Evolutionary conservation across 1,140 invertebrate species (phyloP).

Genomic region (Chrysomallon squamiferum): DNA sequence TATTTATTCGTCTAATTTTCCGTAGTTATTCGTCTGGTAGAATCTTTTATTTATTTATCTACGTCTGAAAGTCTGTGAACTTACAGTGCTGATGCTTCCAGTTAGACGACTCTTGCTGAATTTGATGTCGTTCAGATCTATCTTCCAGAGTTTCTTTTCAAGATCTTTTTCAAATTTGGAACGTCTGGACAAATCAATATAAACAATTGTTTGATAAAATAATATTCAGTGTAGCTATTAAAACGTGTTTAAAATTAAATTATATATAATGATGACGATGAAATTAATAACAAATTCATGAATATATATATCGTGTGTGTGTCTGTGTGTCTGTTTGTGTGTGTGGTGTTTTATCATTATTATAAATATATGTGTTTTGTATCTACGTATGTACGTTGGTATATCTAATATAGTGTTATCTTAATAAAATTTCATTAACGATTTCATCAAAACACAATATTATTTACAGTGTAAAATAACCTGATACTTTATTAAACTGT

Average conservation of each 20-base stretch:
- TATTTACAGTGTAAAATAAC: too few relatives aligned
- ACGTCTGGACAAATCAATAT: slow-evolving; percentile 70
- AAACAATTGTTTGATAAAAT: slow-evolving; percentile 5
- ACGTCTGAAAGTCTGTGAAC: too few relatives aligned
- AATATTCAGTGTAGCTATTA: neutral
- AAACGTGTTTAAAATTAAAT: neutral
- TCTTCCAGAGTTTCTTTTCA: slow-evolving; percentile 91
- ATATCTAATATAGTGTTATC: too few relatives aligned
- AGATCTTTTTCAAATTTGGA: slow-evolving; percentile 90
- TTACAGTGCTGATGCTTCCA: slow-evolving; percentile 25
- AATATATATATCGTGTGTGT: neutral
- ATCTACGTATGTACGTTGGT: too few relatives aligned
- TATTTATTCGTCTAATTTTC: too few relatives aligned
- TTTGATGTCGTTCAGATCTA: slow-evolving; percentile 72
- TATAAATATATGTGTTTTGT: too few relatives aligned
- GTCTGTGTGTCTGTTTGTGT: neutral
- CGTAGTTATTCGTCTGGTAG: too few relatives aligned
- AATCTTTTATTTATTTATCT: too few relatives aligned
- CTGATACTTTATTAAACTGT: too few relatives aligned
- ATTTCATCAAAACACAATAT: too few relatives aligned
- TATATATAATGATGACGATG: neutral
- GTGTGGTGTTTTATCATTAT: neutral
- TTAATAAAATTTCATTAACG: too few relatives aligned
- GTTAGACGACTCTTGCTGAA: slow-evolving; percentile 15
- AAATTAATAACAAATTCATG: neutral